Evolutionary conservation across 53 echinoderm and acorn worm species (phyloP), one percentile per base, ranked within the genome.

Genomic region (Holothuria leucospilota): DNA sequence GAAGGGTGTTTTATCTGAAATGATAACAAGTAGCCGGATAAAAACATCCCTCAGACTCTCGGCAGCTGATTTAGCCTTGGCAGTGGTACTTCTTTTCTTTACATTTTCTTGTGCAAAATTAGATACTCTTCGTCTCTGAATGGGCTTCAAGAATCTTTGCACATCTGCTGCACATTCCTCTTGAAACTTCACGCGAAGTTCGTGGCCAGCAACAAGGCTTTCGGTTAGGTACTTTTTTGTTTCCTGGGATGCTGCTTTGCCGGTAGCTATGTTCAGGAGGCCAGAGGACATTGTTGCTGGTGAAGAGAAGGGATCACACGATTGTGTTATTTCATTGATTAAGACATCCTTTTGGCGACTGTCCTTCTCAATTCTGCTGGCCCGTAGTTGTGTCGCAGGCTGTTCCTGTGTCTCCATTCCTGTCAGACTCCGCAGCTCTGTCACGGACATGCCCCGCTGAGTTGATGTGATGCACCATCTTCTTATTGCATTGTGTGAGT

Each of bases 391-490:
- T 62, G 69, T 77, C 69, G 84, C 67, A 16, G 84, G 87, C 51
- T 92, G 72, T 40, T 92, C 84, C 59, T 59, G 68, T 41, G 82
- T 51, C 15, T 74, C 23, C 39, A 89, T 39, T 52, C 89, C 89
- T 85, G 88, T 85, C 62, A 92, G 20, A 52, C 60, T 68, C 63
- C 86, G 80, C 58, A 89, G 81, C 51, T 93, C 90, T 65, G 84
- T 93, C 46, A 93, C 87, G 14, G 84, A 86, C 93, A 93, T 90
- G 20, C 90, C 93, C 60, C 84, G 84, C 68, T 93, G 90, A 65
- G 90, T 84, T 68, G 93, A 90, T 85, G 69, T 87, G 34, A 34
- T 34, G 34, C 34, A 92, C 87, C 90, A 93, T 74, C 88, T 67
- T 66, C 85, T 61, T 23, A 79, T 93, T 29, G 90, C 78, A 88